These are phyloP conservation scores for Diprion similis DNA, from an alignment of 1,140 invertebrate species.

Conservation along the genomic window DNA sequence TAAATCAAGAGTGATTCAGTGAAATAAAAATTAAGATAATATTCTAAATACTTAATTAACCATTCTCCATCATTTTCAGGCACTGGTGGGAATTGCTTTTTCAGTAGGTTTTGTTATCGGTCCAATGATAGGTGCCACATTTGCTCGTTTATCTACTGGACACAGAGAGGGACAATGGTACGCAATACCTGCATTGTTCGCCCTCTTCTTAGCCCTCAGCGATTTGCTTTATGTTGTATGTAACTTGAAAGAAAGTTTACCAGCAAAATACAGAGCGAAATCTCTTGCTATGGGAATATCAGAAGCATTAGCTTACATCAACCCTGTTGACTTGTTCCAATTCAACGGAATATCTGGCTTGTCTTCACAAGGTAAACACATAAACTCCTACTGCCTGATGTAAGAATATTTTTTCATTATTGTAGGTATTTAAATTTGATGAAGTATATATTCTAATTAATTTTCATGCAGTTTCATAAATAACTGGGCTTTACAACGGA, in stretches of 20 bases:
- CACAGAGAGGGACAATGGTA: constrained; percentile 76
- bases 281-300: constrained; percentile 71
- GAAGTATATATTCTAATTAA: not conserved
- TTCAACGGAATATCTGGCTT: constrained; percentile 53
- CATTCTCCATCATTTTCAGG: constrained; percentile 69
- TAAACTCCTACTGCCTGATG: too few species aligned
- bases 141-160: constrained; percentile 75
- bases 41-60: not conserved
- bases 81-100: constrained; percentile 95
- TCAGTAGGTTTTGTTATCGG: constrained; percentile 97
- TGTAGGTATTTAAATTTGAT: too few species aligned
- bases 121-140: constrained; percentile 92
- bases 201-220: constrained; percentile 76
- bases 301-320: constrained; percentile 78
- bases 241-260: constrained; percentile 88
- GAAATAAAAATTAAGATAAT: constrained; percentile 9
- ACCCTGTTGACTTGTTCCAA: constrained; percentile 71
- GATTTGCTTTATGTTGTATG: constrained; percentile 82
- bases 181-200: constrained; percentile 84
- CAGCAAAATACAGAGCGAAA: constrained; percentile 73
- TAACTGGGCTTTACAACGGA: constrained; percentile 60
- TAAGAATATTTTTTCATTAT: not conserved
- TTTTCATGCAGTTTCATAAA: constrained; percentile 35
- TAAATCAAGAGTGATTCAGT: constrained; percentile 17
- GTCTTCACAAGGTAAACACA: constrained; percentile 34